Conservation (phyloP, 2,113 vertebrate genomes). For the Syrmaticus mikado region DNA sequence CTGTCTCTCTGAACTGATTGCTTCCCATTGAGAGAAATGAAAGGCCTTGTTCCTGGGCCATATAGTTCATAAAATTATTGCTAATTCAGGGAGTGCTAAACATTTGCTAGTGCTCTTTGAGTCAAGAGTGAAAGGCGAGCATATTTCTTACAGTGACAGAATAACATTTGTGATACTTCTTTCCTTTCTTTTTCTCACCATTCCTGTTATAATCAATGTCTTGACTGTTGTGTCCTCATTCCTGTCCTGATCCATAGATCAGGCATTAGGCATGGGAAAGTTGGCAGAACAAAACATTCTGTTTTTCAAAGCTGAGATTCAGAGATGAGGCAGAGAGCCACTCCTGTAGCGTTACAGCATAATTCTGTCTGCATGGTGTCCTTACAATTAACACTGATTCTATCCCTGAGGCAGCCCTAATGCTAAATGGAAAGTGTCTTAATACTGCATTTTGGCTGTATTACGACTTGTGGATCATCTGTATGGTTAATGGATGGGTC, state of each 20-base stretch:
- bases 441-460: background rate
- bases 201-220: background rate
- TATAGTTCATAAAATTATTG: background rate
- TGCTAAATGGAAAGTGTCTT: constrained; percentile 26
- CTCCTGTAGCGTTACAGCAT: constrained; percentile 8
- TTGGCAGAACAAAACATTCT: background rate
- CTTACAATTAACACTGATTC: constrained; percentile 17
- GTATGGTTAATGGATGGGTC: background rate
- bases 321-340: background rate
- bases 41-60: background rate
- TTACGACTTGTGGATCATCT: background rate
- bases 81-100: background rate
- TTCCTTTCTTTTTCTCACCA: background rate
- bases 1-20: background rate
- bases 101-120: background rate
- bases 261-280: background rate
- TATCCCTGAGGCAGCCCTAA: background rate
- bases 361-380: constrained; percentile 9
- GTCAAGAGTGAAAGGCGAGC: background rate
- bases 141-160: background rate
- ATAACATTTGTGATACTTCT: background rate
- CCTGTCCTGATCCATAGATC: background rate
- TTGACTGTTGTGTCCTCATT: background rate
- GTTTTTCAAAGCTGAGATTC: constrained; percentile 4
- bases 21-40: no score